Evolutionary conservation across 2,113 vertebrate genomes (phyloP).

Genomic region (Oostethus manadensis): DNA sequence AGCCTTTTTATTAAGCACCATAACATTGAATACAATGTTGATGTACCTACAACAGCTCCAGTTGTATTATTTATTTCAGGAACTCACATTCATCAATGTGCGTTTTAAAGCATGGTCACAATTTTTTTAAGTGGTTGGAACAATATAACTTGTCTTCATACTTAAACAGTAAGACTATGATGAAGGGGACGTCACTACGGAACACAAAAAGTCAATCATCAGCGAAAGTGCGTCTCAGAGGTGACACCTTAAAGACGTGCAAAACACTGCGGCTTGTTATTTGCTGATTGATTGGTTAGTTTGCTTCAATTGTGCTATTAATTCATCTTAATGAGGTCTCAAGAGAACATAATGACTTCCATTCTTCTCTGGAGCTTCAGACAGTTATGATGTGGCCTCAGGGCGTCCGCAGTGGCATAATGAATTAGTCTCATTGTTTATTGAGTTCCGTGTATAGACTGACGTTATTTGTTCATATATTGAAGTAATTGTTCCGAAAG

Average conservation of each 20-base stretch:
- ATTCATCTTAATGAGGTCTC: neutral
- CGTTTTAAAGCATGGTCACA: too few species aligned
- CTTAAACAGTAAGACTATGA: too few species aligned
- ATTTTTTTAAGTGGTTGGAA: too few species aligned
- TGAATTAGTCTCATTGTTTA: slow-evolving; percentile 71
- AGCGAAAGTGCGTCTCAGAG: too few species aligned
- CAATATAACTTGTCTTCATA: too few species aligned
- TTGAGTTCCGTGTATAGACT: slow-evolving; percentile 21
- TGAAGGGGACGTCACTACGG: too few species aligned
- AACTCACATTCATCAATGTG: too few species aligned
- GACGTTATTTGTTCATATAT: neutral
- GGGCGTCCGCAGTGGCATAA: slow-evolving; percentile 55
- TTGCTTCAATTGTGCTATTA: too few species aligned
- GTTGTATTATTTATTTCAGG: too few species aligned
- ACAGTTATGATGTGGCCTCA: slow-evolving; percentile 42
- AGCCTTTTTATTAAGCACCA: neutral
- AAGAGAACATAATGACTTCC: neutral
- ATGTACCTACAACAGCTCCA: neutral
- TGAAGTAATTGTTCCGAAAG: too few species aligned
- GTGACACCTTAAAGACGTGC: too few species aligned
- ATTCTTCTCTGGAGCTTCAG: neutral
- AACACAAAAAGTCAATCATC: too few species aligned
- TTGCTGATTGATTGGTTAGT: neutral
- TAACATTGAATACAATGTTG: neutral
- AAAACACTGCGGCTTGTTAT: neutral